Evolutionary conservation across 2,113 vertebrate species (phyloP).

Genomic region (mouse (Mus musculus)): GRCm39 chr11:111711501-111712000

Average conservation of each 20-base stretch:
- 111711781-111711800: constrained; percentile 71
- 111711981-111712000: constrained; percentile 41
- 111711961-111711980: constrained; percentile 65
- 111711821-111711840: constrained; percentile 2
- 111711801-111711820: constrained; percentile 61
- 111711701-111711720: constrained; percentile 80
- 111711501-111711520: constrained; percentile 85
- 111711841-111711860: background rate
- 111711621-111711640: constrained; percentile 75
- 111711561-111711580: constrained; percentile 71
- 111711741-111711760: constrained; percentile 78
- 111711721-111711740: constrained; percentile 78
- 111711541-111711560: constrained; percentile 82
- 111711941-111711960: constrained; percentile 7
- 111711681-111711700: constrained; percentile 75
- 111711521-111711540: constrained; percentile 86
- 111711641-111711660: constrained; percentile 85
- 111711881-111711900: background rate
- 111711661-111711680: constrained; percentile 80
- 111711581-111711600: constrained; percentile 83
- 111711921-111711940: background rate
- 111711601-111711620: constrained; percentile 85
- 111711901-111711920: constrained; percentile 5
- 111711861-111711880: background rate
- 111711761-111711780: constrained; percentile 78